Percentiles rank a stretch among this genome's conserved stretches.
phyloP scores from a whole-genome alignment of 2,797 vertebrate genomes.

The Sorex maritimensis region DNA sequence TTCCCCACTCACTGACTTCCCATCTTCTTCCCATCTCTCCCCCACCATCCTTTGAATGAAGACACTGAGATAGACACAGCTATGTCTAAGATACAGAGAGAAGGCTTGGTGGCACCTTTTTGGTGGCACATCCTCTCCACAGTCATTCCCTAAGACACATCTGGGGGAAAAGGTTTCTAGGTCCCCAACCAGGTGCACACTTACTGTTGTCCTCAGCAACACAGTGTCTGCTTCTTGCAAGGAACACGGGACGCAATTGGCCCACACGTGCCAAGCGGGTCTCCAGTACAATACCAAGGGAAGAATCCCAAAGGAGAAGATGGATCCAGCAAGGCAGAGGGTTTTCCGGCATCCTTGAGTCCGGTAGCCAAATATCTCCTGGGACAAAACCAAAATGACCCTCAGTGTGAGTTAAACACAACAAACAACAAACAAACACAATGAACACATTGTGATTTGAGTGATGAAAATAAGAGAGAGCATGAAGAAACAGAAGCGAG shows the following conservation, averaged over 20 bases:
- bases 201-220: constrained; percentile 88
- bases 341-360: constrained; percentile 79
- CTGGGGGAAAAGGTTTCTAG: background rate
- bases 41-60: background rate
- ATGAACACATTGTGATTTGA: background rate
- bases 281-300: constrained; percentile 89
- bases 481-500: background rate
- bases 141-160: background rate
- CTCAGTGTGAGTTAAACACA: background rate
- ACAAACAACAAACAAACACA: background rate
- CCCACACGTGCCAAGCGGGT: constrained; percentile 88
- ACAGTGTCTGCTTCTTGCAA: constrained; percentile 87
- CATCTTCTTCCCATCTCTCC: too few relatives aligned
- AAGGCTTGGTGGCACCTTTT: background rate
- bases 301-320: constrained; percentile 88
- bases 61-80: background rate
- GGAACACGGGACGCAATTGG: constrained; percentile 85
- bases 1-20: background rate
- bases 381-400: constrained; percentile 38
- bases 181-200: constrained; percentile 68
- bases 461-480: background rate
- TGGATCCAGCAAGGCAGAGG: constrained; percentile 85
- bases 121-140: background rate
- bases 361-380: constrained; percentile 90
- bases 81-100: background rate